Conservation (phyloP, 2,888 invertebrate genomes). For the Rhamnusium bicolor region DNA sequence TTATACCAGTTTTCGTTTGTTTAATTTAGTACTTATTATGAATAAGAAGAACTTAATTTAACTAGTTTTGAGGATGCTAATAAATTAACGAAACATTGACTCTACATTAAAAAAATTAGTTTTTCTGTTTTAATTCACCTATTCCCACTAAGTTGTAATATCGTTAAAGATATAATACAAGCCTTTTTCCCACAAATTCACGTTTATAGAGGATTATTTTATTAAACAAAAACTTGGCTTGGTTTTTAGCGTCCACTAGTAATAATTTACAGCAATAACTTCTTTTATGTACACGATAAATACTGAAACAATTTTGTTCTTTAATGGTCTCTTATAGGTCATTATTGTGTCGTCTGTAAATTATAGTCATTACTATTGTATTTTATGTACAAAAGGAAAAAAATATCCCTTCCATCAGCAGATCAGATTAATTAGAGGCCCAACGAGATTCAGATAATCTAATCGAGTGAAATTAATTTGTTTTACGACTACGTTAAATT, state of each 20-base stretch:
- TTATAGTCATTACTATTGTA: background rate
- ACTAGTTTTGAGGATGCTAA: too few relatives aligned
- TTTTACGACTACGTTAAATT: slow-evolving; percentile 15
- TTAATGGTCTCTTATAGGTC: background rate
- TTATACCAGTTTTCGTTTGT: too few relatives aligned
- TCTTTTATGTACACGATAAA: background rate
- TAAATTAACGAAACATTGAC: too few relatives aligned
- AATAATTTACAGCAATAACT: background rate
- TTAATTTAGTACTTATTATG: too few relatives aligned
- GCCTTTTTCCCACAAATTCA: too few relatives aligned
- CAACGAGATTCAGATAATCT: slow-evolving; percentile 5
- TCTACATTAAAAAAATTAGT: too few relatives aligned
- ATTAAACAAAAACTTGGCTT: background rate
- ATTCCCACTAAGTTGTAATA: too few relatives aligned
- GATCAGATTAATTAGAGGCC: background rate
- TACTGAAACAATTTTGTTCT: background rate
- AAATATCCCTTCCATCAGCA: background rate
- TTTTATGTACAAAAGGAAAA: background rate
- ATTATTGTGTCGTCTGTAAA: background rate
- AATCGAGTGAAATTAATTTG: slow-evolving; percentile 11
- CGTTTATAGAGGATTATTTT: too few relatives aligned
- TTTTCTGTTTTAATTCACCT: too few relatives aligned
- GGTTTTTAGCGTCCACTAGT: background rate
- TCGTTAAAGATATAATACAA: too few relatives aligned
- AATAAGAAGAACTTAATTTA: too few relatives aligned